phyloP scores from a whole-genome alignment of 1,140 invertebrate species.

The Pseudomyrmex sp. region DNA sequence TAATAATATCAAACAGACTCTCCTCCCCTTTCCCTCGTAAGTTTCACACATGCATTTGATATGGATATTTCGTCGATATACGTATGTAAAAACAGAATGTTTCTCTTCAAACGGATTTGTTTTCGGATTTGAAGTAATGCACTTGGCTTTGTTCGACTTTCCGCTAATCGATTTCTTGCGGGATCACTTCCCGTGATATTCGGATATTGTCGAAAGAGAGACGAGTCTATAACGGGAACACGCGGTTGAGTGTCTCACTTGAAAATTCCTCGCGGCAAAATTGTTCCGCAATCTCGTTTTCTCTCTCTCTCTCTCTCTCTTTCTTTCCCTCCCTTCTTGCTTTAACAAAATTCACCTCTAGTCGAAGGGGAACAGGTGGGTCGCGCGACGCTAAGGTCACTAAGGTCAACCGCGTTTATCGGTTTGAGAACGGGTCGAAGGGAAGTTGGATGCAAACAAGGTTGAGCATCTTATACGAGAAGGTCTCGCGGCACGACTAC shows the following conservation, averaged over 20 bases:
- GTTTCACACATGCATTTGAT: neutral
- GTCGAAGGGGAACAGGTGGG: conserved; percentile 61
- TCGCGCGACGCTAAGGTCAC: conserved; percentile 69
- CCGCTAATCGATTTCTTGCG: conserved; percentile 25
- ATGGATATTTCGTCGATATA: neutral
- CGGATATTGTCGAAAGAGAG: conserved; percentile 43
- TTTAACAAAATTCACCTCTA: conserved; percentile 22
- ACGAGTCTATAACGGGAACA: conserved; percentile 18
- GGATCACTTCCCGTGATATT: conserved; percentile 49
- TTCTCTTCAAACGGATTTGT: too few relatives aligned
- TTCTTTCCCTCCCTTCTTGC: neutral
- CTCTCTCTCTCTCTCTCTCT: conserved; percentile 16
- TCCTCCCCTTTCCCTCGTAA: too few relatives aligned
- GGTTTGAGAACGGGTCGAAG: conserved; percentile 64
- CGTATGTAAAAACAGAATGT: too few relatives aligned
- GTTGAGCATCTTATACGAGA: conserved; percentile 75
- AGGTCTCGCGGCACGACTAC: conserved; percentile 74
- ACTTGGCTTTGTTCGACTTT: neutral
- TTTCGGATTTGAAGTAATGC: neutral
- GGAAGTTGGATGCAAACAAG: conserved; percentile 76
- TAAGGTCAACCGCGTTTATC: conserved; percentile 70
- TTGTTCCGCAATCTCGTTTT: neutral
- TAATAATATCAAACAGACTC: too few relatives aligned
- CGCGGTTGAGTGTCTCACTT: conserved; percentile 12
- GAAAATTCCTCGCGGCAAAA: conserved; percentile 30